A percentile compares a stretch with the other conserved stretches of the same genome.
Conservation (phyloP, 2,797 vertebrate species). For the Distichodus sexfasciatus region DNA sequence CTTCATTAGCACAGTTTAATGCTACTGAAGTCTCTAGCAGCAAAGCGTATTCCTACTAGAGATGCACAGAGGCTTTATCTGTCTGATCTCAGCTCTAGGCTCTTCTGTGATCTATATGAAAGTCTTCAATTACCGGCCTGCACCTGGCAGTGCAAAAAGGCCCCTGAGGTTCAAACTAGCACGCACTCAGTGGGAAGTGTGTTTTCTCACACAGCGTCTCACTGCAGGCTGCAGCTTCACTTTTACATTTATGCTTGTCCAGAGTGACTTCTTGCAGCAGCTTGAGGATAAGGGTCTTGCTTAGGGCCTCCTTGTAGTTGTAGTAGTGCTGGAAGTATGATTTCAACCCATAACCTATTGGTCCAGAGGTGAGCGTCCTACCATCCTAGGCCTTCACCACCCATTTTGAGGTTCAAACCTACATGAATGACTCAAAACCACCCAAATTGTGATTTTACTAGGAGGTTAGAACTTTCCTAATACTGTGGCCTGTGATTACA, state of each 20-base stretch:
- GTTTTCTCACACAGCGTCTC: conserved; percentile 9
- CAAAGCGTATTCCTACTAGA: conserved; percentile 30
- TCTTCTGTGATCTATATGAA: conserved; percentile 55
- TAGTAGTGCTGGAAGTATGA: no score
- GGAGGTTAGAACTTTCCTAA: no score
- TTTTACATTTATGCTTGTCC: not conserved
- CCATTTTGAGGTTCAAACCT: not conserved
- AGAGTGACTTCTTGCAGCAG: no score
- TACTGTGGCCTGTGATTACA: no score
- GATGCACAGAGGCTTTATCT: conserved; percentile 57
- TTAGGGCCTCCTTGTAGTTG: no score
- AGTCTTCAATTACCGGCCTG: conserved; percentile 59
- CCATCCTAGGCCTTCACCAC: no score
- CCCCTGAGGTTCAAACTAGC: conserved; percentile 33
- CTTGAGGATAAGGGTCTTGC: no score
- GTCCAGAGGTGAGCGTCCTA: no score
- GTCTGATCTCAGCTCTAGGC: conserved; percentile 59
- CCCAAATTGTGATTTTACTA: no score
- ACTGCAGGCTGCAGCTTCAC: not conserved
- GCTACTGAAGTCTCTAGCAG: no score
- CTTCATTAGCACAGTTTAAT: conserved; percentile 31
- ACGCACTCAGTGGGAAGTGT: not conserved
- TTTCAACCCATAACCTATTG: no score
- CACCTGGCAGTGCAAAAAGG: conserved; percentile 52
- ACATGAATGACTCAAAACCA: not conserved